phyloP scores from a whole-genome alignment of 1,140 invertebrate species.

The Drosophila virilis region DNA sequence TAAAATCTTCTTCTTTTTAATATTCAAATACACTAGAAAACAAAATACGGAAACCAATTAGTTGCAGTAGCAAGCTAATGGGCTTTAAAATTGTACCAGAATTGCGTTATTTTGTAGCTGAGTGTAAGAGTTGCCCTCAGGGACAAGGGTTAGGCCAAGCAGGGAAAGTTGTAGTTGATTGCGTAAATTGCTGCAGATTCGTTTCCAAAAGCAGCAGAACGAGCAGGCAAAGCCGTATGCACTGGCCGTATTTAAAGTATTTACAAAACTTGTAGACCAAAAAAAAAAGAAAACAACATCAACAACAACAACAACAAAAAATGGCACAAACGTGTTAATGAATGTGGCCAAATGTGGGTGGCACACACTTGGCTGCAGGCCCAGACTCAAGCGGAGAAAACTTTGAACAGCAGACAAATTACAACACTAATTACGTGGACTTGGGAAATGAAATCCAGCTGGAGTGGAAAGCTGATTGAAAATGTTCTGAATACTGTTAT shows the following conservation, averaged over 20 bases:
- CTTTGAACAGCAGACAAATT: constrained; percentile 43
- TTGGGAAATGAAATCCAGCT: constrained; percentile 33
- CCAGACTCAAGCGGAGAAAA: background rate
- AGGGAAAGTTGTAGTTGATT: constrained; percentile 28
- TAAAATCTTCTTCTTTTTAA: constrained; percentile 33
- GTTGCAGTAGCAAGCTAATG: too few species aligned
- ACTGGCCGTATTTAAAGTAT: constrained; percentile 45
- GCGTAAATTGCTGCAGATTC: constrained; percentile 49
- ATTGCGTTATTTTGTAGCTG: background rate
- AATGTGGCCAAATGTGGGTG: constrained; percentile 48
- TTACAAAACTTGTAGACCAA: constrained; percentile 17
- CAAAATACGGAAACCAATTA: background rate
- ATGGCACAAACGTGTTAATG: constrained; percentile 54
- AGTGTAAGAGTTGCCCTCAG: constrained; percentile 7
- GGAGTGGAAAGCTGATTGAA: background rate
- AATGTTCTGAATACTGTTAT: constrained; percentile 17
- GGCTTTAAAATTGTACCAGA: too few species aligned
- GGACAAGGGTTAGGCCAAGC: too few species aligned
- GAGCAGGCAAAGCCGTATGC: background rate
- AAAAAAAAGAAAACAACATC: constrained; percentile 10
- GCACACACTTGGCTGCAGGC: constrained; percentile 18
- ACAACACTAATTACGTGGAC: constrained; percentile 53
- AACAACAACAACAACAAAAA: constrained; percentile 34
- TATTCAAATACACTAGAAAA: constrained; percentile 26
- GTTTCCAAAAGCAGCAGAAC: constrained; percentile 4